Conservation (phyloP, 2,888 invertebrate species). For the Cryptocheilus praepositus region DNA sequence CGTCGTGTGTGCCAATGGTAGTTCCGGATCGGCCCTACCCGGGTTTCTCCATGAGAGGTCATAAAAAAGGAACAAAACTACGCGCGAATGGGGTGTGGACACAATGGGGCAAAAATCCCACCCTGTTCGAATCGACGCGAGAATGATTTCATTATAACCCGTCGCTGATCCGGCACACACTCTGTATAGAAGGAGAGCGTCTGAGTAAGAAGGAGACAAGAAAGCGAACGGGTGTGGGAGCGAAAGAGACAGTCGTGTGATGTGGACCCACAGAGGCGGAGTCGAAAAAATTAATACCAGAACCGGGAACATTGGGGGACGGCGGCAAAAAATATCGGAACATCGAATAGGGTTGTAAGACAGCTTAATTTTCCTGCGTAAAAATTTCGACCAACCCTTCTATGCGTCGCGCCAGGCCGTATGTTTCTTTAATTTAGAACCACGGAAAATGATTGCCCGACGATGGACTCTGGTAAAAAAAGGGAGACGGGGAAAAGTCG, state of each 20-base stretch:
- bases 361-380: too few relatives aligned
- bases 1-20: conserved; percentile 63
- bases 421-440: too few relatives aligned
- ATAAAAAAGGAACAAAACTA: conserved; percentile 39
- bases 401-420: too few relatives aligned
- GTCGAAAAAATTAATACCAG: conserved; percentile 41
- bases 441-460: too few relatives aligned
- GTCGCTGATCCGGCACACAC: conserved; percentile 39
- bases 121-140: conserved; percentile 57
- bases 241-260: conserved; percentile 32
- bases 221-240: conserved; percentile 14
- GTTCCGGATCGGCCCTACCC: conserved; percentile 30
- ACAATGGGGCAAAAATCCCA: conserved; percentile 59
- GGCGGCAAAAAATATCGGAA: conserved; percentile 41
- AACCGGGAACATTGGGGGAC: conserved; percentile 19
- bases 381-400: too few relatives aligned
- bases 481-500: conserved; percentile 1
- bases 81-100: conserved; percentile 37
- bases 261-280: conserved; percentile 38
- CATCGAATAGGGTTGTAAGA: not conserved
- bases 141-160: conserved; percentile 70
- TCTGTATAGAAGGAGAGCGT: conserved; percentile 11
- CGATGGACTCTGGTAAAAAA: too few relatives aligned
- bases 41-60: not conserved
- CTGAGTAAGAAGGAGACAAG: conserved; percentile 14